Percentiles rank a stretch among this genome's conserved stretches.
Evolutionary conservation across 2,113 vertebrate species (phyloP).

Genomic region (Aplodontia rufa): DNA sequence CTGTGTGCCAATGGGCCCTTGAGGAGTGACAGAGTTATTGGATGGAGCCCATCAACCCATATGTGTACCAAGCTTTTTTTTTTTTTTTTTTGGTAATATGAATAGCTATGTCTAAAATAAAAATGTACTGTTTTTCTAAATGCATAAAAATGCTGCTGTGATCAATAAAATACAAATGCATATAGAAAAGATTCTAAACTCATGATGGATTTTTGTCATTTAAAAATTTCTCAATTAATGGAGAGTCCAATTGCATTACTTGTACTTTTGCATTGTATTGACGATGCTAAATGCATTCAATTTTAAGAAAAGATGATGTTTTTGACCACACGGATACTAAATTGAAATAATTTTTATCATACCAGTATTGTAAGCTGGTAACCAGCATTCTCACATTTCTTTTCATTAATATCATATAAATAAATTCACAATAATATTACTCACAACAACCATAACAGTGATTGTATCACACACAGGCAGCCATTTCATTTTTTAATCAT

Average conservation of each 20-base stretch:
- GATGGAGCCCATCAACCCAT: background rate
- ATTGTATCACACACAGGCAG: background rate
- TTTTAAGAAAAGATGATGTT: background rate
- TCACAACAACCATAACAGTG: background rate
- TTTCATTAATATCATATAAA: background rate
- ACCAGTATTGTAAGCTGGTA: background rate
- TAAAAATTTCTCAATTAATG: background rate
- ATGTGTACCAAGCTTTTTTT: background rate
- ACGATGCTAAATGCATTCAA: background rate
- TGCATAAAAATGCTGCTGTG: background rate
- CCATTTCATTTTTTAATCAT: background rate
- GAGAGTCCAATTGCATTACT: background rate
- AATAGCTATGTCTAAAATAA: slow-evolving; percentile 51
- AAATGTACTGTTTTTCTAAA: background rate
- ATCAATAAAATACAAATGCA: slow-evolving; percentile 38
- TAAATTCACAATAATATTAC: background rate
- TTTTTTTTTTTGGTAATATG: background rate
- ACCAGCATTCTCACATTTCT: background rate
- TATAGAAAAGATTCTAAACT: background rate
- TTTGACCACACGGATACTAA: background rate
- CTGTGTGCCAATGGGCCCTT: background rate
- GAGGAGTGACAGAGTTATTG: slow-evolving; percentile 3
- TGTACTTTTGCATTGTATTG: background rate
- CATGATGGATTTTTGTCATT: background rate
- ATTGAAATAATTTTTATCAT: slow-evolving; percentile 5